Conservation (phyloP, 1,140 invertebrate species). For the Drosophila sproati region DNA sequence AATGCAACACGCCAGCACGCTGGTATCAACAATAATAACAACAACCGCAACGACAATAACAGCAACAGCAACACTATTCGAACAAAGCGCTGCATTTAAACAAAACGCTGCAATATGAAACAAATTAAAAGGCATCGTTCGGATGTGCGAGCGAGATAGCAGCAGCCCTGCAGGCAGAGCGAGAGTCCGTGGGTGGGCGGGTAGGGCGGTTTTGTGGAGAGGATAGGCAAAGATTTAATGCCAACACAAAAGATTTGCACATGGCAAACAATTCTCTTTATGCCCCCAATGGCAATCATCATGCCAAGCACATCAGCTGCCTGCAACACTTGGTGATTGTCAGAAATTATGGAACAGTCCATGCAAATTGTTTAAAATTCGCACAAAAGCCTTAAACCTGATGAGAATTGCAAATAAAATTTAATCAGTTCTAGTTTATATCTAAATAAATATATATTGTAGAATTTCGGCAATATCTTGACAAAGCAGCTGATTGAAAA, state of each 20-base stretch:
- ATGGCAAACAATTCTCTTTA: constrained; percentile 62
- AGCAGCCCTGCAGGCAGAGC: background rate
- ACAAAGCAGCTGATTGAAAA: background rate
- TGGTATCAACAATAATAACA: constrained; percentile 51
- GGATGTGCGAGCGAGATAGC: constrained; percentile 17
- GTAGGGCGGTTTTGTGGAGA: background rate
- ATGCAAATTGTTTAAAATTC: constrained; percentile 8
- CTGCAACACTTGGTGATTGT: constrained; percentile 11
- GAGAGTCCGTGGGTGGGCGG: constrained; percentile 1
- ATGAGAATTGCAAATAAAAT: background rate
- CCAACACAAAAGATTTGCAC: constrained; percentile 64
- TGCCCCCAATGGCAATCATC: constrained; percentile 42
- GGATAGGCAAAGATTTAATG: constrained; percentile 52
- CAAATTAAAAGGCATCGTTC: constrained; percentile 71
- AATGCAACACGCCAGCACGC: constrained; percentile 48
- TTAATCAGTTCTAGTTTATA: background rate
- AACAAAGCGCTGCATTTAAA: constrained; percentile 74
- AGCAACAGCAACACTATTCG: constrained; percentile 44
- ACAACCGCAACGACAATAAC: constrained; percentile 35
- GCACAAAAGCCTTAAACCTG: background rate
- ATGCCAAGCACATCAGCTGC: constrained; percentile 54
- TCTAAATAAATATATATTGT: too few species aligned
- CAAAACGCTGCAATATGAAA: constrained; percentile 79
- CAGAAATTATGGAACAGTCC: background rate
- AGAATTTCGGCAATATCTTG: too few species aligned